Percentiles rank a stretch among this genome's conserved stretches.
Evolutionary conservation across 2,888 invertebrate species (phyloP).

Genomic region (Ormyrus rosae): DNA sequence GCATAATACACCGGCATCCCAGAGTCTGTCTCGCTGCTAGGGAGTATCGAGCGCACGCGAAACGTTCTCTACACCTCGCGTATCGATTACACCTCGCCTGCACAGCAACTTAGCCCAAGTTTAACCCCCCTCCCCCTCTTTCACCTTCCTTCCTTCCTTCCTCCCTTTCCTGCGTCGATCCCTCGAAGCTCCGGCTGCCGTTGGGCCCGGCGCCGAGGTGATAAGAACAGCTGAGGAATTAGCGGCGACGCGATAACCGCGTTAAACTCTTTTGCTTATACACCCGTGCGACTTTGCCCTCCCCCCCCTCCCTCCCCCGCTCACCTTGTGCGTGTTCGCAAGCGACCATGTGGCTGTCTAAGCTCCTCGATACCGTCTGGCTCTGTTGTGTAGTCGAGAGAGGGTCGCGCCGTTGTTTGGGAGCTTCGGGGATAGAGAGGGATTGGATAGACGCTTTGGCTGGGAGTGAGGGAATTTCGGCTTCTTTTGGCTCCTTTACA

Average conservation of each 20-base stretch:
- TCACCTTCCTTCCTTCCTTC: constrained; percentile 5
- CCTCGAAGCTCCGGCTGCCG: constrained; percentile 15
- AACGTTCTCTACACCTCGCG: constrained; percentile 52
- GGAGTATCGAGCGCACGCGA: constrained; percentile 61
- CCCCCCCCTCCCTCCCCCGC: neutral
- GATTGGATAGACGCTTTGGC: constrained; percentile 6
- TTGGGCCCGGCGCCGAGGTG: constrained; percentile 57
- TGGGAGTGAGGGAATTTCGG: neutral
- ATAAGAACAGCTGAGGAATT: constrained; percentile 70
- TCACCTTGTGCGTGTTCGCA: neutral
- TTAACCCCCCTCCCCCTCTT: constrained; percentile 20
- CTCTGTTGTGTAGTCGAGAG: neutral
- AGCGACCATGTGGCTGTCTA: constrained; percentile 1
- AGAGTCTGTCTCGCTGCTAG: constrained; percentile 3
- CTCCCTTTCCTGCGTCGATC: constrained; percentile 17
- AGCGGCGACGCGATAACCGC: constrained; percentile 67
- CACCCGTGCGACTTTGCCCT: constrained; percentile 33
- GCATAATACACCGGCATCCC: constrained; percentile 53
- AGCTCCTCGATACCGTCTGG: constrained; percentile 23
- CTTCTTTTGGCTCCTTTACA: constrained; percentile 14
- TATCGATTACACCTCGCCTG: constrained; percentile 63
- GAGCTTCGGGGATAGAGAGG: too few species aligned
- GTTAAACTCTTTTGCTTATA: constrained; percentile 65
- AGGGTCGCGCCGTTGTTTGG: neutral
- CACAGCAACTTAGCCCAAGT: constrained; percentile 19